Evolutionary conservation across 2,113 vertebrate genomes (phyloP).

Genomic region (Callopanchax toddi): DNA sequence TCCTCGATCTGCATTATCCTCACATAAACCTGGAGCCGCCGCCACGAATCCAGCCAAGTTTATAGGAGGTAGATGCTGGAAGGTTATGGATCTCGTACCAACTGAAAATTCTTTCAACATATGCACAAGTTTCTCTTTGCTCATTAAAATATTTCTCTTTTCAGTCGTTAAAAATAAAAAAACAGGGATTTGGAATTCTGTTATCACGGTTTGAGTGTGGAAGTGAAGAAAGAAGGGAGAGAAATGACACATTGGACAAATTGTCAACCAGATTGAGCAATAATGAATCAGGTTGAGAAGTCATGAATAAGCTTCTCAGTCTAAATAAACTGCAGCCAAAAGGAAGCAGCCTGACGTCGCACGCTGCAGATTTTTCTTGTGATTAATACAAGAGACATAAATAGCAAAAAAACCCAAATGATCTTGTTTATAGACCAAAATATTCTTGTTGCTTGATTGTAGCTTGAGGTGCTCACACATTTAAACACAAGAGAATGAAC

Average conservation of each 20-base stretch:
- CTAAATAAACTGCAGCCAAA: slow-evolving; percentile 23
- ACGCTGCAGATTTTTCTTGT: neutral
- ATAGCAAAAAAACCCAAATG: neutral
- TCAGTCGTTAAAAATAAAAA: slow-evolving; percentile 6
- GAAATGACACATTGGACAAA: slow-evolving; percentile 17
- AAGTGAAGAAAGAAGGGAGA: slow-evolving; percentile 17
- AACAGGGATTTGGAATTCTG: too few relatives aligned
- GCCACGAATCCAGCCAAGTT: slow-evolving; percentile 78
- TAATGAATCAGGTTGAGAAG: slow-evolving; percentile 43
- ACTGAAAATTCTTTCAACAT: slow-evolving; percentile 16
- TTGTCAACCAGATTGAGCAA: slow-evolving; percentile 28
- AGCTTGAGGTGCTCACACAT: neutral
- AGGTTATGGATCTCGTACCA: slow-evolving; percentile 68
- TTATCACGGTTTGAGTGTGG: too few relatives aligned
- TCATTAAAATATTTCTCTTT: slow-evolving; percentile 44
- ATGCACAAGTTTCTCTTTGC: slow-evolving; percentile 33
- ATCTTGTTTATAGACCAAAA: slow-evolving; percentile 13
- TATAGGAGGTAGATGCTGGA: slow-evolving; percentile 75
- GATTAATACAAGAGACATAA: slow-evolving; percentile 16
- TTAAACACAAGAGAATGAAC: neutral
- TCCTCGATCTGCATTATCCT: slow-evolving; percentile 78
- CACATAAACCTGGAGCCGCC: slow-evolving; percentile 72
- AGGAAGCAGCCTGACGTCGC: slow-evolving; percentile 32
- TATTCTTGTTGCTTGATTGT: neutral
- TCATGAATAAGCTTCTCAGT: neutral